Conservation (phyloP, 2,888 invertebrate species). For the Agrochola circellaris region DNA sequence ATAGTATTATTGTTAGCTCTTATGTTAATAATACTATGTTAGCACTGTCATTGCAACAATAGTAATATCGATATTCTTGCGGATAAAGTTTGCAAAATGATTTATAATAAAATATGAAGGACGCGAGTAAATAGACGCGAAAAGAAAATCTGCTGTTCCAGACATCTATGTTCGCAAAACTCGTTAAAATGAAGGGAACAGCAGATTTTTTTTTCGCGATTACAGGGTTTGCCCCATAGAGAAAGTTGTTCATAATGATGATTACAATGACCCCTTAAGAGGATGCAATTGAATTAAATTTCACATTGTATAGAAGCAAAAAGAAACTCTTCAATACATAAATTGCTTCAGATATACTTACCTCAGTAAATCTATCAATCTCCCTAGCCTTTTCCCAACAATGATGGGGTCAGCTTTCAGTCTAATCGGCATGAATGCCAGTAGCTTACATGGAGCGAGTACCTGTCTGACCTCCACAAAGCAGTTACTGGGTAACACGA, state of each 20-base stretch:
- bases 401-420: background rate
- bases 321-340: background rate
- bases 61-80: constrained; percentile 17
- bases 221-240: no score
- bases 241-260: no score
- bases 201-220: no score
- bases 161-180: no score
- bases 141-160: background rate
- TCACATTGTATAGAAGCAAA: no score
- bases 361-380: background rate
- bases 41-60: background rate
- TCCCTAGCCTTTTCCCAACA: background rate
- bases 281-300: no score
- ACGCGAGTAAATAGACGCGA: background rate
- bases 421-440: background rate
- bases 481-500: background rate
- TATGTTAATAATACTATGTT: constrained; percentile 4
- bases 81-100: background rate
- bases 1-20: constrained; percentile 11
- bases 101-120: background rate
- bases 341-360: background rate
- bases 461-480: background rate
- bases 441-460: background rate
- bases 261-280: no score
- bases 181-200: no score